Conservation (phyloP, 2,113 vertebrate genomes). For the Martes martes region DNA sequence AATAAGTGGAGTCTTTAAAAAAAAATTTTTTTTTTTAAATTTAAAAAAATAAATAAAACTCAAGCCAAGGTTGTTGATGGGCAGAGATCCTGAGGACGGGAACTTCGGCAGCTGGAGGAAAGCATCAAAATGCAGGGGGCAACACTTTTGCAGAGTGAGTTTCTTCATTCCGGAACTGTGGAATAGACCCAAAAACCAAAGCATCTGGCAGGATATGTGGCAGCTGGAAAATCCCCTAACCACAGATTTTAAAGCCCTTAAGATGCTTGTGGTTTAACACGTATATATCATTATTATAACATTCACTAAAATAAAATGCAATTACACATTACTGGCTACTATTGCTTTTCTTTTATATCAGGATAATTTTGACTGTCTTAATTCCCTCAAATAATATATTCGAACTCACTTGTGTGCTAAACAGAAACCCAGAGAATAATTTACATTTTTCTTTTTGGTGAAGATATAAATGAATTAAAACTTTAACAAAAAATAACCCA, state of each 20-base stretch:
- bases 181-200: background rate
- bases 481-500: background rate
- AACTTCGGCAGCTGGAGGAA: background rate
- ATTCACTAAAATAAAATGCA: background rate
- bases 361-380: background rate
- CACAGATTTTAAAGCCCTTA: background rate
- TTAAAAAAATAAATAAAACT: background rate
- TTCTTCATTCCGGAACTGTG: background rate
- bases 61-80: background rate
- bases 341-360: constrained; percentile 25
- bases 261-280: background rate
- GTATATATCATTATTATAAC: background rate
- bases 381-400: background rate
- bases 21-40: too few relatives aligned
- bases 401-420: background rate
- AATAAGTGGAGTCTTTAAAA: too few relatives aligned
- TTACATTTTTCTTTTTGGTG: background rate
- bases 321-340: background rate
- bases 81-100: background rate
- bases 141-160: background rate
- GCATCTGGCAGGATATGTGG: background rate
- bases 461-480: background rate
- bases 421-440: background rate
- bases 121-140: background rate
- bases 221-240: background rate